Evolutionary conservation across 1,140 invertebrate species (phyloP).

Genomic region (Asbolus verrucosus): DNA sequence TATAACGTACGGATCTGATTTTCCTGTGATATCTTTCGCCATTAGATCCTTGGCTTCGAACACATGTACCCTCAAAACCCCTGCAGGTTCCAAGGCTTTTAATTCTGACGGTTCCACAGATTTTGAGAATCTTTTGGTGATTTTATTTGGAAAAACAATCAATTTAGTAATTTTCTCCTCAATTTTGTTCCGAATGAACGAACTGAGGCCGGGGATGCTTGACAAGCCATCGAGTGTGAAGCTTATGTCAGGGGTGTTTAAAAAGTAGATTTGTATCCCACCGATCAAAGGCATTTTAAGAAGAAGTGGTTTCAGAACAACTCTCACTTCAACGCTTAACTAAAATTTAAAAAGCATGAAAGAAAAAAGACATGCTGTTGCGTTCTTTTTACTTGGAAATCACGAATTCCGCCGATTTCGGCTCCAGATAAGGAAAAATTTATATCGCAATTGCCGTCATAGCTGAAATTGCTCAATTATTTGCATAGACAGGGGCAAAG

Average conservation of each 20-base stretch:
- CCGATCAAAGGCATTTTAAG: constrained; percentile 88
- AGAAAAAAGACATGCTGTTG: too few relatives aligned
- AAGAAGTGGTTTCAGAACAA: constrained; percentile 94
- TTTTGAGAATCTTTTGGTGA: constrained; percentile 84
- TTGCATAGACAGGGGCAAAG: constrained; percentile 11
- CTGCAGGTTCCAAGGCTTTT: constrained; percentile 88
- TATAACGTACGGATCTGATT: constrained; percentile 93
- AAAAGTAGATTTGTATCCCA: constrained; percentile 91
- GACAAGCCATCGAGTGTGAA: constrained; percentile 94
- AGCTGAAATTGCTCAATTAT: constrained; percentile 75
- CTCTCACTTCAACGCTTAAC: constrained; percentile 86
- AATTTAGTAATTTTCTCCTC: constrained; percentile 87
- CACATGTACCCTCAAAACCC: constrained; percentile 86
- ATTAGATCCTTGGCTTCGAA: constrained; percentile 91
- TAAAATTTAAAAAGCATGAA: too few relatives aligned
- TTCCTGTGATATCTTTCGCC: constrained; percentile 93
- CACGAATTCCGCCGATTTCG: constrained; percentile 86
- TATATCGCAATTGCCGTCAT: constrained; percentile 94
- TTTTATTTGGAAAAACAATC: constrained; percentile 93
- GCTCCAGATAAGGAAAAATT: constrained; percentile 85
- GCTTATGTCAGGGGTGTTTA: constrained; percentile 93
- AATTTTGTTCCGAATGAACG: constrained; percentile 86
- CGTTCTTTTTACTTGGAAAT: constrained; percentile 71
- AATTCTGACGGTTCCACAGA: constrained; percentile 81
- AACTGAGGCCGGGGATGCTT: constrained; percentile 92